Percentiles rank a stretch among this genome's conserved stretches.
Evolutionary conservation across 2,888 invertebrate genomes (phyloP).

Genomic region (Drosophila eohydei): DNA sequence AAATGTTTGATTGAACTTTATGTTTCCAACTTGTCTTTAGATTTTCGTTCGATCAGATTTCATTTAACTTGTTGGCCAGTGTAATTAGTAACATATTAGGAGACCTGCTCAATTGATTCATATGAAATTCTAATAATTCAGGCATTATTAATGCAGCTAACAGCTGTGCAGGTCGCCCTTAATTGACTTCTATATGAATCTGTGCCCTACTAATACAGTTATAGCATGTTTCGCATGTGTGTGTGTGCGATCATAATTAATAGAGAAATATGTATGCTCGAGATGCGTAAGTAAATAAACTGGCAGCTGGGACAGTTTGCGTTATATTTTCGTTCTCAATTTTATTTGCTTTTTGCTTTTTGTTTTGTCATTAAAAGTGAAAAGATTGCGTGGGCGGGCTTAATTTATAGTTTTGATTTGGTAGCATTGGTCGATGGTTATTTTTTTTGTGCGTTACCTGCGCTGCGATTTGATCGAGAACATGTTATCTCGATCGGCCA

Average conservation of each 20-base stretch:
- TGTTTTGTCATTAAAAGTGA: slow-evolving; percentile 61
- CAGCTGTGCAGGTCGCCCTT: not conserved
- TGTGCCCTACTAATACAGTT: not conserved
- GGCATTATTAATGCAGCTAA: slow-evolving; percentile 1
- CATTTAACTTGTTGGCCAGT: not conserved
- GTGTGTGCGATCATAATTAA: slow-evolving; percentile 53
- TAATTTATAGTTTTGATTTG: slow-evolving; percentile 1
- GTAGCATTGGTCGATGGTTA: not conserved
- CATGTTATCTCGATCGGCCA: slow-evolving; percentile 83
- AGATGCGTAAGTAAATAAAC: slow-evolving; percentile 39
- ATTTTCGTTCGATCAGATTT: not conserved
- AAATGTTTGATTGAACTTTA: not conserved
- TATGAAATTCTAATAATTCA: not conserved
- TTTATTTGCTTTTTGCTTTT: slow-evolving; percentile 8
- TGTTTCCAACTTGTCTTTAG: not conserved
- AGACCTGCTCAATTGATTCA: not conserved
- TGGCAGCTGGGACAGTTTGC: slow-evolving; percentile 34
- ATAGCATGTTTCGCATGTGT: not conserved
- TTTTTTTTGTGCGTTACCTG: slow-evolving; percentile 66
- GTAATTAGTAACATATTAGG: not conserved
- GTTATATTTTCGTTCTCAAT: slow-evolving; percentile 11
- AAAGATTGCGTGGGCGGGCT: slow-evolving; percentile 27
- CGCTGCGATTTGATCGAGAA: slow-evolving; percentile 82
- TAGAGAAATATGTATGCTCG: slow-evolving; percentile 35
- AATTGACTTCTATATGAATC: slow-evolving; percentile 3